Conservation (phyloP, 92 coral and sea anemone species). For the Nematostella vectensis region DNA sequence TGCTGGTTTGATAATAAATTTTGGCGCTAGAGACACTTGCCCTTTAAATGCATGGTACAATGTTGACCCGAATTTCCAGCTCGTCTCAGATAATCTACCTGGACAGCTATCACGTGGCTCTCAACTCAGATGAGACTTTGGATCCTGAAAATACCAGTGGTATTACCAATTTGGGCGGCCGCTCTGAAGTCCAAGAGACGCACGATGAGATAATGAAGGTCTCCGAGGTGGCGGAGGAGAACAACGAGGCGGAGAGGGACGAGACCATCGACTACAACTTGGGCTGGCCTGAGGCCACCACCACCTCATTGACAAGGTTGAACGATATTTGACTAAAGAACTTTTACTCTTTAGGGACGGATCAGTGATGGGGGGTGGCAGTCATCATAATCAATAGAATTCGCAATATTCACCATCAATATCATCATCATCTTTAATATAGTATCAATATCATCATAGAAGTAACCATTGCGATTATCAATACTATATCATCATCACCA, state of each 20-base stretch:
- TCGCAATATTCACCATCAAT: neutral
- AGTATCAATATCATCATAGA: too few relatives aligned
- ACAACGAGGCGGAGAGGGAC: conserved; percentile 73
- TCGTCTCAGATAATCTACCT: conserved; percentile 50
- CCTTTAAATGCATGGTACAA: too few relatives aligned
- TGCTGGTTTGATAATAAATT: too few relatives aligned
- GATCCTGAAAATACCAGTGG: conserved; percentile 26
- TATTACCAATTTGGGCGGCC: neutral
- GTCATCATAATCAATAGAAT: neutral
- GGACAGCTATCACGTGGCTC: conserved; percentile 50
- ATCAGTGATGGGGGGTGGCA: neutral
- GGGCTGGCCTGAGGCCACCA: conserved; percentile 28
- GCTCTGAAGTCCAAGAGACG: neutral
- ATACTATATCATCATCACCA: too few relatives aligned
- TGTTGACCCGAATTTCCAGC: too few relatives aligned
- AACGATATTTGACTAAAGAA: neutral
- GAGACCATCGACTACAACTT: conserved; percentile 87
- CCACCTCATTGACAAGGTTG: conserved; percentile 8
- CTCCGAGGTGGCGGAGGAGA: conserved; percentile 53
- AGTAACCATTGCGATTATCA: too few relatives aligned
- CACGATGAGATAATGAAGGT: conserved; percentile 36
- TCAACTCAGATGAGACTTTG: conserved; percentile 40
- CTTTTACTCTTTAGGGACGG: neutral
- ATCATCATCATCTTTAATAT: too few relatives aligned
- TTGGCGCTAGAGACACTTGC: too few relatives aligned